Conservation (phyloP, 2,888 invertebrate genomes). For the Cephus runcator region DNA sequence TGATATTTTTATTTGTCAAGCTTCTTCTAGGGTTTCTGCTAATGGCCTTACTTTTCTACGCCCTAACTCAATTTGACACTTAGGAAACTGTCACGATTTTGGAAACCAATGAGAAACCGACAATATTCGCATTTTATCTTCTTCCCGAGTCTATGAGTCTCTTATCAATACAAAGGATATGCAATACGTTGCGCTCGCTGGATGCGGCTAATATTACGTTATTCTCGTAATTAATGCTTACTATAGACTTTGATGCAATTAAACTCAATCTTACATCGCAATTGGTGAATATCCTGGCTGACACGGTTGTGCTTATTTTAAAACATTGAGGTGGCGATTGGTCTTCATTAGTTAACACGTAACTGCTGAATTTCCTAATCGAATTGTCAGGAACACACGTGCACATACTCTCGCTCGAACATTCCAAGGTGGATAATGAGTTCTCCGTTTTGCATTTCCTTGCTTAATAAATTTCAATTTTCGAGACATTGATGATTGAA, state of each 20-base stretch:
- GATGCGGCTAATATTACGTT: not conserved
- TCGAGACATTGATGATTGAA: not conserved
- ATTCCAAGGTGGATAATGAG: not conserved
- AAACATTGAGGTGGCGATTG: not conserved
- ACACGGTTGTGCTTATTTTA: not conserved
- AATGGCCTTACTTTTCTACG: conserved; percentile 33
- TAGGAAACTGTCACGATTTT: not conserved
- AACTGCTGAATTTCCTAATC: not conserved
- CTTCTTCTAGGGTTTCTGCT: conserved; percentile 47
- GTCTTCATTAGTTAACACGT: too few relatives aligned
- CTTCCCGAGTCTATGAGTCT: not conserved
- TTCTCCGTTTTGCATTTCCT: not conserved
- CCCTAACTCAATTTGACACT: conserved; percentile 31
- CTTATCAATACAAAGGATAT: not conserved
- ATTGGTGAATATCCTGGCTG: not conserved
- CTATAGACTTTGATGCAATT: not conserved
- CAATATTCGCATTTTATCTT: not conserved
- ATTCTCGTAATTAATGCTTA: not conserved
- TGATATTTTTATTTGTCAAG: conserved; percentile 12
- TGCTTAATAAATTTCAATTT: not conserved
- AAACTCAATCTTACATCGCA: not conserved
- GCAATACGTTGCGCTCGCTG: not conserved
- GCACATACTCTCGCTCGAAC: not conserved
- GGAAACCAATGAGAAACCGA: not conserved
- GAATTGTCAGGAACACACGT: not conserved